Evolutionary conservation across 2,113 vertebrate genomes (phyloP), one percentile per base, ranked within the genome.

Genomic region (Labrus mixtus): DNA sequence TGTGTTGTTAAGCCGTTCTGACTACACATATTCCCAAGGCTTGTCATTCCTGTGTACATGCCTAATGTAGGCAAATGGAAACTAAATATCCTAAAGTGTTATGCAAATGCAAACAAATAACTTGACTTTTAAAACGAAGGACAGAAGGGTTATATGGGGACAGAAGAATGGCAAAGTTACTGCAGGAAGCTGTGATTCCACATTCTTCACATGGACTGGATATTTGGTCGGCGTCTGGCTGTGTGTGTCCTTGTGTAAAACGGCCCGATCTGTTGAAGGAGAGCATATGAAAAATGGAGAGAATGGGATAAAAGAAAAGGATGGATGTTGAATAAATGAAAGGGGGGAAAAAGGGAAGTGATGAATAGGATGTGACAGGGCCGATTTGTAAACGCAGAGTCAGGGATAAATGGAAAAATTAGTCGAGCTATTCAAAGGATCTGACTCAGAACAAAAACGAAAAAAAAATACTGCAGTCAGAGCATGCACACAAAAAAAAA

Each of bases 331-430:
- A 84, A 87, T 76, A 76, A 88, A 87, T 85, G 58, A 89, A 90
- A 78, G 29, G 36, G 23, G 5, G 29, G 29, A 33, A 3, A 33
- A 33, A 33, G 25, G 62, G 76, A 75, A 73, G 59, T 77, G 83
- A 88, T 82, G 73, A 79, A 90, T 86, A 67, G 83, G 86, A 92
- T 84, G 83, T 84, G 87, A 90, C 86, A 77, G 68, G 65, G 87
- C 54, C 50, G 81, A 90, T 87, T 88, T 86, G 76, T 83, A 81
- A 87, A 79, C 3, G 74, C 86, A 78, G 76, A 76, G 78, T 86
- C 83, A 84, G 86, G 78, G 77, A 92, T 87, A 81, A 86, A 91
- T 59, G 75, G 55, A 66, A 76, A 85, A 90, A 86, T 82, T 82
- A 86, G 83, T 77, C 8, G 10, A 82, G 82, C 73, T 83, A 59